These are phyloP conservation scores for Phalera bucephala DNA, from an alignment of 2,888 invertebrate species.

Conservation along the genomic window DNA sequence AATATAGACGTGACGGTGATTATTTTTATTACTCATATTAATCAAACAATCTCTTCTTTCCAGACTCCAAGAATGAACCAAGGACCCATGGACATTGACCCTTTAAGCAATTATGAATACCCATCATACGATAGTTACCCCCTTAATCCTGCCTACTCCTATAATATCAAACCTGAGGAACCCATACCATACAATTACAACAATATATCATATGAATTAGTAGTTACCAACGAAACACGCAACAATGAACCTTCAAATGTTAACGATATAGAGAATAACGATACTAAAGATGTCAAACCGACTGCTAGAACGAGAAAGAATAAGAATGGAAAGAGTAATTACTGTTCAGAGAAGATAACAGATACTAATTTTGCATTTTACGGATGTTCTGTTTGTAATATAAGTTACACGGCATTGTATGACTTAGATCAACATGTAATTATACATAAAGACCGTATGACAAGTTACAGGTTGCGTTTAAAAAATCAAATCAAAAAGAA, in stretches of 20 bases:
- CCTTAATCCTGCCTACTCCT: conserved; percentile 20
- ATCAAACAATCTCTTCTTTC: too few species aligned
- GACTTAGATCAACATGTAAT: conserved; percentile 65
- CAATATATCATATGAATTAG: not conserved
- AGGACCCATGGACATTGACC: conserved; percentile 51
- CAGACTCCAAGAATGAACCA: conserved; percentile 40
- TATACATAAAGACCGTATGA: conserved; percentile 63
- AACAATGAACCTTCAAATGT: not conserved
- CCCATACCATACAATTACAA: conserved; percentile 10
- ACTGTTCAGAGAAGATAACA: conserved; percentile 63
- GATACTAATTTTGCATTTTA: conserved; percentile 66
- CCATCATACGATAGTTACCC: conserved; percentile 31
- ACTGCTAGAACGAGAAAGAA: conserved; percentile 20
- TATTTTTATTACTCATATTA: too few species aligned
- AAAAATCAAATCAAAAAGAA: conserved; percentile 60
- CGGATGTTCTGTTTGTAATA: conserved; percentile 66
- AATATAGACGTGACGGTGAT: too few species aligned
- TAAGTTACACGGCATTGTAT: conserved; percentile 48
- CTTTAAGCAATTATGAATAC: conserved; percentile 54
- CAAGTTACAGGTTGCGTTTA: conserved; percentile 65
- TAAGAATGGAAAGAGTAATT: conserved; percentile 52
- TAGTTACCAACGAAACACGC: not conserved
- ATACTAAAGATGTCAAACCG: conserved; percentile 28
- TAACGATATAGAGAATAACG: conserved; percentile 7
- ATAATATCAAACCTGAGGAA: conserved; percentile 32